Base-by-base conservation (phyloP, 1,140 invertebrate genomes). In the Druon quercuslanigerum region DNA sequence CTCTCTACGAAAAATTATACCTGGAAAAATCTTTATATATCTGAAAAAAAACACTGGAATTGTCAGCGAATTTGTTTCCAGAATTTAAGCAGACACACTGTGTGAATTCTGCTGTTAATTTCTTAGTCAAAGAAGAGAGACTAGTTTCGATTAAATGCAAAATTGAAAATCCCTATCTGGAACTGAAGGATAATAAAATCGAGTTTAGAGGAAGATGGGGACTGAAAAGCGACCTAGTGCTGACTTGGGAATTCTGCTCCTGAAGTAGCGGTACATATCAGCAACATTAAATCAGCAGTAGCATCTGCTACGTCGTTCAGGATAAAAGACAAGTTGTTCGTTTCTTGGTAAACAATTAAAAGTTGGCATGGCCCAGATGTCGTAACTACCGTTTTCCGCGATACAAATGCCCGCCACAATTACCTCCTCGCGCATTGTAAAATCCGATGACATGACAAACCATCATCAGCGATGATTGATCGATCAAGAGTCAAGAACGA, bases 321-420 rank as follows among this genome's bases (percentile, higher is more conserved):
- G n/a, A 6, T 16, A 66, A 16, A 66, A 25, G 20, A 66, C 40
- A 66, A 66, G 25, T 66, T 33, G n/a, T 40, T 33, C 60, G 60
- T 40, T 66, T 66, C 60, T 66, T 66, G 40, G 60, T 66, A 66
- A 66, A 66, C 60, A 66, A 66, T 66, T 66, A 66, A 66, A 16
- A 46, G 33, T 25, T 66, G 60, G 40, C 60, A 20, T 66, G 60
- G 60, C 60, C 60, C 60, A 66, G 60, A 66, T 66, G 60, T 66
- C 60, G 60, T 4, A 66, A 66, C 60, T 66, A 66, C 60, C 60
- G 60, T 66, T 66, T 40, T 25, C 14, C 40, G 25, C 60, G 40
- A 66, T 46, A 66, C 60, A 66, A 66, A 66, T 66, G 60, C 60
- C 20, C 25, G n/a, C 25, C 25, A 66, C 20, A 66, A 33, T 66